Evolutionary conservation across 2,113 vertebrate species (phyloP).

Genomic region (Blennius ocellaris): DNA sequence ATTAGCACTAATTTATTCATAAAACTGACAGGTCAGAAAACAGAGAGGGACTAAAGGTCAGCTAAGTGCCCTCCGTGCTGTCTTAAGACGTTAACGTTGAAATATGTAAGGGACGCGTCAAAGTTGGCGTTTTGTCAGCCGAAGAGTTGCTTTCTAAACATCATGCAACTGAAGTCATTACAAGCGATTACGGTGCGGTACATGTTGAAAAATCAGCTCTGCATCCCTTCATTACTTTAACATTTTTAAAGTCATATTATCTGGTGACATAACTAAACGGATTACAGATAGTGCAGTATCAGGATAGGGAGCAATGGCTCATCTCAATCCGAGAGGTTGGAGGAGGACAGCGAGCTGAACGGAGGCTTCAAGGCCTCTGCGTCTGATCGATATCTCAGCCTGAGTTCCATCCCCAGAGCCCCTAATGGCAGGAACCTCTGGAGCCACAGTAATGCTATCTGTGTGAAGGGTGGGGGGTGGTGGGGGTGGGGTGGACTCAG

Average conservation of each 20-base stretch:
- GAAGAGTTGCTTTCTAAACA: not conserved
- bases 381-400: slow-evolving; percentile 95
- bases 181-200: too few species aligned
- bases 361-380: slow-evolving; percentile 90
- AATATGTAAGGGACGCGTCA: slow-evolving; percentile 55
- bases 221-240: not conserved
- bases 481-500: slow-evolving; percentile 85
- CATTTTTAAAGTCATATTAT: slow-evolving; percentile 29
- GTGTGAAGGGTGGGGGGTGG: slow-evolving; percentile 85
- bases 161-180: too few species aligned
- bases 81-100: slow-evolving; percentile 74
- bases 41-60: slow-evolving; percentile 73
- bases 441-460: slow-evolving; percentile 96
- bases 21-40: slow-evolving; percentile 79
- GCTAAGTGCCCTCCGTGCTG: slow-evolving; percentile 62
- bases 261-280: slow-evolving; percentile 18
- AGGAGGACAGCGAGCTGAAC: slow-evolving; percentile 76
- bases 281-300: slow-evolving; percentile 13
- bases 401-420: slow-evolving; percentile 94
- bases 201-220: too few species aligned
- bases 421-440: slow-evolving; percentile 95
- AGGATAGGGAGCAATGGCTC: slow-evolving; percentile 25
- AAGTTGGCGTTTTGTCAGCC: slow-evolving; percentile 30
- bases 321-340: slow-evolving; percentile 51
- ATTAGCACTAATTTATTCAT: slow-evolving; percentile 84